A percentile compares a stretch with the other conserved stretches of the same genome.
phyloP scores from a whole-genome alignment of 1,140 invertebrate genomes.

The Megalopta genalis region DNA sequence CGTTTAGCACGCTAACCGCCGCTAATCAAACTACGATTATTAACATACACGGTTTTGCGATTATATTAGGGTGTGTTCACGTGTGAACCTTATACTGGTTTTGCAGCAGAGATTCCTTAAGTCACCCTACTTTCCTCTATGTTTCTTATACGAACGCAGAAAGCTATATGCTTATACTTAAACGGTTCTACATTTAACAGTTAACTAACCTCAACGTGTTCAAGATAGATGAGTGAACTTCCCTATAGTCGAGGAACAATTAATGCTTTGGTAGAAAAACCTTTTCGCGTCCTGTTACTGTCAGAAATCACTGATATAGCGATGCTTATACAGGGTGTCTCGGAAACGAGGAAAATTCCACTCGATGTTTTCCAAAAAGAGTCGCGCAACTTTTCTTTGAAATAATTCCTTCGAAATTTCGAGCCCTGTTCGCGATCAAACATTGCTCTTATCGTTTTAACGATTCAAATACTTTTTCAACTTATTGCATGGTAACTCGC shows the following conservation, averaged over 20 bases:
- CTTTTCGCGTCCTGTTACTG: background rate
- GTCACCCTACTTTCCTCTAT: slow-evolving; percentile 20
- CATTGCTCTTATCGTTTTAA: no score
- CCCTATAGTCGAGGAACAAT: background rate
- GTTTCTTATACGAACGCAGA: slow-evolving; percentile 32
- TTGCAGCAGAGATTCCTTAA: background rate
- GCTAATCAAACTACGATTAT: slow-evolving; percentile 45
- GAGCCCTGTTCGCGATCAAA: no score
- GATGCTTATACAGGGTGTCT: background rate
- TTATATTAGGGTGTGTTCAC: slow-evolving; percentile 37
- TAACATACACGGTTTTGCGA: slow-evolving; percentile 14
- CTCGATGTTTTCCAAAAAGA: no score
- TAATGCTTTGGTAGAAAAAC: background rate
- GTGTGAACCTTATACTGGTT: slow-evolving; percentile 16
- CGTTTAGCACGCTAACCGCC: slow-evolving; percentile 42
- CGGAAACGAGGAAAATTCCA: background rate
- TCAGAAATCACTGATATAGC: background rate
- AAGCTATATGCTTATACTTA: slow-evolving; percentile 27
- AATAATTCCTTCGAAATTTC: no score
- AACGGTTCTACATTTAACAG: slow-evolving; percentile 14
- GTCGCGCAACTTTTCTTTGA: no score
- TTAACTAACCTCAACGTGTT: background rate
- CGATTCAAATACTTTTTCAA: background rate
- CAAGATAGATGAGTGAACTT: background rate
- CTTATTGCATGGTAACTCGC: no score